Percentiles rank a stretch among this genome's conserved stretches.
Evolutionary conservation across 1,140 invertebrate genomes (phyloP).

Genomic region (Sinella curviseta): DNA sequence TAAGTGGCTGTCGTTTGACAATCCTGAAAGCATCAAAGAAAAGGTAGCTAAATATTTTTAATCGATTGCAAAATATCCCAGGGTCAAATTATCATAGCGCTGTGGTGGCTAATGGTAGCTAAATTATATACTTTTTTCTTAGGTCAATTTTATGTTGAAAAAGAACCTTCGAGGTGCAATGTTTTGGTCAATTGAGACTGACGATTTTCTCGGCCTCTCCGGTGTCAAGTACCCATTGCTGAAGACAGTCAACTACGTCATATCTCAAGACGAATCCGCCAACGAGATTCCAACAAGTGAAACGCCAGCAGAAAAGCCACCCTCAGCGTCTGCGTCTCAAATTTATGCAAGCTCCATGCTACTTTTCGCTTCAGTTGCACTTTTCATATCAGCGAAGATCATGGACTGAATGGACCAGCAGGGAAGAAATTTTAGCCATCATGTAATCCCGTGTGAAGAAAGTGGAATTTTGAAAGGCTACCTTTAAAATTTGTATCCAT

Average conservation of each 20-base stretch:
- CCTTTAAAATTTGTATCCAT: too few species aligned
- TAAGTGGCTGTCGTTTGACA: constrained; percentile 49
- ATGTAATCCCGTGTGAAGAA: too few species aligned
- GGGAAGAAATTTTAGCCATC: too few species aligned
- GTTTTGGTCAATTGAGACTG: constrained; percentile 53
- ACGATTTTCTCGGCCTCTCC: constrained; percentile 59
- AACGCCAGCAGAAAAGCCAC: background rate
- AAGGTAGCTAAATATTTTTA: too few species aligned
- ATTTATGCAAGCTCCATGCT: background rate
- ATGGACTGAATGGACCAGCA: too few species aligned
- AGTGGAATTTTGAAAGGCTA: too few species aligned
- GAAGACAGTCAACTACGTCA: constrained; percentile 56
- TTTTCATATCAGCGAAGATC: background rate
- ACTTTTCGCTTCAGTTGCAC: background rate
- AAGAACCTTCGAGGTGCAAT: constrained; percentile 59
- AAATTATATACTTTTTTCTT: background rate
- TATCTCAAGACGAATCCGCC: constrained; percentile 43
- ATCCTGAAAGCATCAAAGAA: constrained; percentile 42
- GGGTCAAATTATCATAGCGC: background rate
- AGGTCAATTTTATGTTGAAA: constrained; percentile 52
- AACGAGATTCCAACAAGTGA: background rate
- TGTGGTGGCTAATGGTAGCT: background rate
- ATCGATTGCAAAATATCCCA: background rate
- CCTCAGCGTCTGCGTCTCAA: background rate
- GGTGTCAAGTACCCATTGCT: constrained; percentile 57